Evolutionary conservation across 2,113 vertebrate genomes (phyloP), one percentile per base, ranked within the genome.

Genomic region (Notothenia coriiceps): DNA sequence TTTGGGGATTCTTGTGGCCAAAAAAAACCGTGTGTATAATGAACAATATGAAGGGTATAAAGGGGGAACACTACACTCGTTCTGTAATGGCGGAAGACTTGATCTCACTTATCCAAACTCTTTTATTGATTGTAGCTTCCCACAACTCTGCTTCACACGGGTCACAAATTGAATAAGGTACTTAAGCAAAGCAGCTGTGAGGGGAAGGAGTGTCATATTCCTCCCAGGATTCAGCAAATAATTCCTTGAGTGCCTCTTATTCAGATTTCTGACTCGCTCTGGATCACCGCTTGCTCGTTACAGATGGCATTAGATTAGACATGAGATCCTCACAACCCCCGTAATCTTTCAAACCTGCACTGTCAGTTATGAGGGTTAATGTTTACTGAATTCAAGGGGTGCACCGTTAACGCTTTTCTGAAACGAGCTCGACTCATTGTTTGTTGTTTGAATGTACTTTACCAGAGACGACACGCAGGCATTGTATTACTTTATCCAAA

Each of bases 371-470:
- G 86, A 87, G 82, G 90, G 92, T 80, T 95, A 93, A 95, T 89
- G 95, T 96, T 96, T 94, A 95, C 95, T 94, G 90, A 90, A 86
- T 63, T 73, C 65, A 80, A 90, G 84, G 83, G 94, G 90, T 94
- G 92, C 94, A 94, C 93, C 94, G 90, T 95, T 95, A 90, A 93
- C 91, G 80, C 91, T 94, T 93, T 82, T 88, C 90, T 94, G 88
- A 91, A 91, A 22, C 7, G n/a, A 80, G 87, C 84, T 83, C 75
- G 84, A 94, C 93, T 89, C 90, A 79, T 91, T 96, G 49, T 62
- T 67, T 64, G 89, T 74, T 84, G 93, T 78, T 94, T 96, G 96
- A 97, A 97, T 96, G 96, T 97, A 94, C 72, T 74, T 57, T 33
- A 68, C 85, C 77, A 84, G 82, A 85, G 77, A 77, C 22, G 79